Conservation (phyloP, 2,888 invertebrate genomes). For the Tenthredo livida region DNA sequence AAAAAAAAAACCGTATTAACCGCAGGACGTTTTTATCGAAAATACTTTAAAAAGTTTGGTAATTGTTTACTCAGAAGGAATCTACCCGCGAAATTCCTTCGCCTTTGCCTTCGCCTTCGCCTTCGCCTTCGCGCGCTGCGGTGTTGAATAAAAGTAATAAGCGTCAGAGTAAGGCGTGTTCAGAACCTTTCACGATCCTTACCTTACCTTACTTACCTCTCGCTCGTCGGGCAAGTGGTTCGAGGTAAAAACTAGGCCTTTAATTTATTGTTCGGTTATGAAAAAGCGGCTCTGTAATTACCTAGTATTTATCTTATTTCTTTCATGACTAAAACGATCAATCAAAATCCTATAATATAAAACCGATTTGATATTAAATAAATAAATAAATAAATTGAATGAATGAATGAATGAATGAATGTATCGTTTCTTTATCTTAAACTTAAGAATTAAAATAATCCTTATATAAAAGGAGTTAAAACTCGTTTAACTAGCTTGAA, state of each 20-base stretch:
- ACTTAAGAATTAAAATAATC: not conserved
- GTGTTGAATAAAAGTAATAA: slow-evolving; percentile 3
- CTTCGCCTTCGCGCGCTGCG: not conserved
- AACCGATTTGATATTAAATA: too few species aligned
- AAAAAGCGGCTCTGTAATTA: not conserved
- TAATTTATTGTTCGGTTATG: not conserved
- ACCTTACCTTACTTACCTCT: not conserved
- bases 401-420: not conserved
- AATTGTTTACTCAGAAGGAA: not conserved
- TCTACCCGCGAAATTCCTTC: not conserved
- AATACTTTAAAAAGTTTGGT: not conserved
- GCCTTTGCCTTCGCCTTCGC: not conserved
- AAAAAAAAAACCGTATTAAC: too few species aligned
- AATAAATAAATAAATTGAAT: not conserved
- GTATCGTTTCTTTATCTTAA: not conserved
- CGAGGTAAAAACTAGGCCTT: not conserved
- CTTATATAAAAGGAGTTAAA: not conserved
- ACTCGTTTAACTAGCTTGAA: not conserved
- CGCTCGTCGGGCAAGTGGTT: not conserved
- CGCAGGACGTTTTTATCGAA: not conserved
- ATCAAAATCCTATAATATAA: too few species aligned
- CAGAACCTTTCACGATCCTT: not conserved
- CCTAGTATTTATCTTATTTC: not conserved
- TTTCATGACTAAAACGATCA: too few species aligned
- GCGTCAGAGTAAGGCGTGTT: slow-evolving; percentile 3